Base-by-base conservation (phyloP, 2,113 vertebrate genomes). In the Axis porcinus region DNA sequence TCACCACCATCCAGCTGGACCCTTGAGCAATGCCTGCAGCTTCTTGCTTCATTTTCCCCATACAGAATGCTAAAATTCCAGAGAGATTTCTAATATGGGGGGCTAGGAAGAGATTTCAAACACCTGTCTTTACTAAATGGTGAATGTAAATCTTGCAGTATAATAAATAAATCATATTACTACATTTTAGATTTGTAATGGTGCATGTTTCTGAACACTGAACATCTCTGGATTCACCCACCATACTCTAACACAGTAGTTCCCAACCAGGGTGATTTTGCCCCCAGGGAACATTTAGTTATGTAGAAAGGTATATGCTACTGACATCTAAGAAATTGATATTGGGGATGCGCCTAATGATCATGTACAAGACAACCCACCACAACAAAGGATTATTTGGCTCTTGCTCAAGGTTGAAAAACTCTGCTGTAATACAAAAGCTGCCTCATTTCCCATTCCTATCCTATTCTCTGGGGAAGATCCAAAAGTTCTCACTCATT, bases 131-230 rank as follows among this genome's bases (percentile, higher is more conserved):
- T n/a, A 92, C 50, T 94, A 54, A 94, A 89, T 1, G 50, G 43
- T 55, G 90, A 97, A 89, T 16, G 4, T 57, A 78, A 95, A 85
- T 90, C 92, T 55, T 97, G 45, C 52, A 92, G 6, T 94, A 84
- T 16, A 50, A n/a, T 67, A 92, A 89, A 25, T 84, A 91, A 91
- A 84, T 57, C 67, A 55, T 27, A 81, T 55, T 8, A 85, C 52
- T 81, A 78, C 16, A 36, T 87, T 83, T 91, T 74, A 95, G 57
- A 74, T 85, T 67, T 45, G 3, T 74, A 88, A 88, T 14, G 78
- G 12, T 95, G 64, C 95, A 76, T 52, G 19, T 60, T 91, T 96
- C 90, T 95, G 40, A 97, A 78, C 15, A 81, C 11, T 58, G 93
- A 6, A 82, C 23, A 82, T 85, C 82, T 90, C 33, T 91, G 58